phyloP scores from a whole-genome alignment of 2,888 invertebrate species.

The Miltochrista miniata region DNA sequence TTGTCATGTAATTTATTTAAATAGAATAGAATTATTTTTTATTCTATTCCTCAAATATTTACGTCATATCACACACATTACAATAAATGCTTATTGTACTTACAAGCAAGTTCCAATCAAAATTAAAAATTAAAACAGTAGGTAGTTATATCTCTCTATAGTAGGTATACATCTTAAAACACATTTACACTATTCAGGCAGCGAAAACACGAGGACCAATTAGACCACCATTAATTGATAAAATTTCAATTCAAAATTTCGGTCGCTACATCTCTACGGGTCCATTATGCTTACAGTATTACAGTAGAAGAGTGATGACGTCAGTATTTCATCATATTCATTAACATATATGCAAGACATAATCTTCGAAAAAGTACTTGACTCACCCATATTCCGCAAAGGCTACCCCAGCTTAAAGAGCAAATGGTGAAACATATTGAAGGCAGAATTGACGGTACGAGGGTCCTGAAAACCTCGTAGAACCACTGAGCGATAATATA shows the following conservation, averaged over 20 bases:
- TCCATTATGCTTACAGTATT: too few species aligned
- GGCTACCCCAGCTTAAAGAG: too few species aligned
- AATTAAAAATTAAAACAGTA: background rate
- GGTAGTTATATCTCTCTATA: background rate
- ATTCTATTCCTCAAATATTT: conserved; percentile 21
- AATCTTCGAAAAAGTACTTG: too few species aligned
- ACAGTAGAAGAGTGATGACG: too few species aligned
- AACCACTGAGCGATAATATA: too few species aligned
- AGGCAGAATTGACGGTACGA: too few species aligned
- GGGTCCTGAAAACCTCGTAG: too few species aligned
- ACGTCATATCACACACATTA: conserved; percentile 29
- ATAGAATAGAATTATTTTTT: conserved; percentile 16
- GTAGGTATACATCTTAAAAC: background rate
- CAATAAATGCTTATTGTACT: background rate
- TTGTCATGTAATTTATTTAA: too few species aligned
- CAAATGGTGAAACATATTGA: too few species aligned
- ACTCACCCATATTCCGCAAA: too few species aligned
- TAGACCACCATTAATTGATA: background rate
- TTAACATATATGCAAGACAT: too few species aligned
- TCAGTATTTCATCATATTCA: too few species aligned
- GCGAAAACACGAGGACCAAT: background rate
- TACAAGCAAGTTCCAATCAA: background rate
- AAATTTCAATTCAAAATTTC: background rate
- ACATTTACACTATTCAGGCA: conserved; percentile 8
- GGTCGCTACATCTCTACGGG: background rate